Conservation (phyloP, 1,140 invertebrate species). For the Platyura marginata region DNA sequence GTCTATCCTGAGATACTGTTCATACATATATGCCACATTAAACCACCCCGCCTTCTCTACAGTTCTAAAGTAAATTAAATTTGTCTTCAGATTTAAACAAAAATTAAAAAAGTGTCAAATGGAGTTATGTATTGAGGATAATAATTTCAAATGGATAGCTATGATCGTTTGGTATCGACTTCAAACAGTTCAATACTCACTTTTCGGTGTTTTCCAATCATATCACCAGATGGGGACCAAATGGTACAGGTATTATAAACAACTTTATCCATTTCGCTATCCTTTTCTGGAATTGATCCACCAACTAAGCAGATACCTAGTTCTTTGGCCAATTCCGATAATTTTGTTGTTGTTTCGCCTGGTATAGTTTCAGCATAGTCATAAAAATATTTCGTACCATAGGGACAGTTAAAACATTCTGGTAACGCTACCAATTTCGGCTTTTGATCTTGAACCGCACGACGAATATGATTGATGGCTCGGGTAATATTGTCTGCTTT, state of each 20-base stretch:
- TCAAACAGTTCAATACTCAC: no score
- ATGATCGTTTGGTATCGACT: no score
- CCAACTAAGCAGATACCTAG: constrained; percentile 67
- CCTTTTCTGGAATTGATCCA: constrained; percentile 72
- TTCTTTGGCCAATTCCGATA: constrained; percentile 58
- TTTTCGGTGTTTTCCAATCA: constrained; percentile 60
- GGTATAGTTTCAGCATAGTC: constrained; percentile 76
- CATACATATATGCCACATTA: no score
- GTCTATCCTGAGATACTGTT: no score
- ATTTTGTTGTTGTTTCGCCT: constrained; percentile 43
- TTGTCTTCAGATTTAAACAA: no score
- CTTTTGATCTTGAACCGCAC: constrained; percentile 43
- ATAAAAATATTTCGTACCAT: constrained; percentile 53
- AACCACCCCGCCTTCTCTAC: no score
- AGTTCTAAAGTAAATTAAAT: no score
- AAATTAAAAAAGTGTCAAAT: no score
- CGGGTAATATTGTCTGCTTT: constrained; percentile 54
- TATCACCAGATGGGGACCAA: constrained; percentile 57
- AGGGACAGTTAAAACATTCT: constrained; percentile 90
- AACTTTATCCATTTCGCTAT: constrained; percentile 22
- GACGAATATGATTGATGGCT: constrained; percentile 48
- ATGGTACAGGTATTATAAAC: constrained; percentile 84
- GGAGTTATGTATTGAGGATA: no score
- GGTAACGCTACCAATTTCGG: constrained; percentile 53
- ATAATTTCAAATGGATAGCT: no score